phyloP scores from a whole-genome alignment of 2,113 vertebrate genomes.

The Hydrolagus affinis region DNA sequence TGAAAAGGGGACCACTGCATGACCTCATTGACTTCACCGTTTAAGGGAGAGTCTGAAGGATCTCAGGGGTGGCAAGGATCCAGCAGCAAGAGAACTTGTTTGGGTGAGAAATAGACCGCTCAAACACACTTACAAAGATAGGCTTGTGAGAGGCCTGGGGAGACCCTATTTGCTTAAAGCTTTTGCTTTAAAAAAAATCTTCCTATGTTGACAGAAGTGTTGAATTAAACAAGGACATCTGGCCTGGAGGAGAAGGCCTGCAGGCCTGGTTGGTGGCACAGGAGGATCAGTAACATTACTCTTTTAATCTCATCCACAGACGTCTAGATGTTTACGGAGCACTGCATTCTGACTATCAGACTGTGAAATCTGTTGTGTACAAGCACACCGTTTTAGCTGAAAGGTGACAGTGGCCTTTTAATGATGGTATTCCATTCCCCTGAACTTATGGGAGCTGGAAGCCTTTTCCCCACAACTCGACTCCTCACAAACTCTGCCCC shows the following conservation, averaged over 20 bases:
- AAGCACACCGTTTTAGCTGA: background rate
- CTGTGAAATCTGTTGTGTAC: background rate
- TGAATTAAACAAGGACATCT: background rate
- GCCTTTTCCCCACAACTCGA: conserved; percentile 27
- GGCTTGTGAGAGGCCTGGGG: conserved; percentile 1
- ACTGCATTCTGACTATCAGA: background rate
- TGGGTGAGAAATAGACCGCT: background rate
- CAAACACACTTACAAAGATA: background rate
- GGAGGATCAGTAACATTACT: background rate
- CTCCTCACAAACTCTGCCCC: conserved; percentile 37
- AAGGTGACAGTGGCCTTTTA: background rate
- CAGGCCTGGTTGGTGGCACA: background rate
- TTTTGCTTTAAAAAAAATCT: background rate
- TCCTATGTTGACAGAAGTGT: background rate
- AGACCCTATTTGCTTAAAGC: background rate
- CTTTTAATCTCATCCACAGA: background rate
- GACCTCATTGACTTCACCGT: conserved; percentile 11
- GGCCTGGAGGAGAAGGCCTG: background rate
- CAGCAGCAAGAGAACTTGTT: background rate
- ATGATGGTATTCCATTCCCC: background rate
- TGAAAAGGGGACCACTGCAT: background rate
- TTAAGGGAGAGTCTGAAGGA: background rate
- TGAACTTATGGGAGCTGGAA: background rate
- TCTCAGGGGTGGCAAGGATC: background rate
- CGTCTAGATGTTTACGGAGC: background rate